Conservation (phyloP, 2,113 vertebrate genomes). For the Xiphophorus couchianus region DNA sequence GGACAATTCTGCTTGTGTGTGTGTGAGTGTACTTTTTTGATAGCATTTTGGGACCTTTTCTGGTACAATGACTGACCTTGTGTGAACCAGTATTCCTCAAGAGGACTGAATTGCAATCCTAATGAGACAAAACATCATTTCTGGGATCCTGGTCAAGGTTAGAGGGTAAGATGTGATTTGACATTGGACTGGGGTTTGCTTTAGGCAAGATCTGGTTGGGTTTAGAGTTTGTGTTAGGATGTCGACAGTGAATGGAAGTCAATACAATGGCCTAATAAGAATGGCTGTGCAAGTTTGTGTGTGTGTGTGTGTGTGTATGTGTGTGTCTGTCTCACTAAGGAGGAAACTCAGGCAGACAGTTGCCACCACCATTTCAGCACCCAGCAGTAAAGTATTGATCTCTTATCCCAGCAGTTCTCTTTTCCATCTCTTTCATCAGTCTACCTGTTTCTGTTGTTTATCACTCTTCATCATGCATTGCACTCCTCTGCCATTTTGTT, state of each 20-base stretch:
- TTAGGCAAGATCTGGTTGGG: background rate
- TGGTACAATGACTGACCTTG: background rate
- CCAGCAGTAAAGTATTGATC: conserved; percentile 72
- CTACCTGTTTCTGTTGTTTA: conserved; percentile 21
- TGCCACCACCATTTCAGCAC: conserved; percentile 69
- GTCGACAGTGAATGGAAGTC: background rate
- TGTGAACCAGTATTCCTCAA: background rate
- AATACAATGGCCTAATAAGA: background rate
- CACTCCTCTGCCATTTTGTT: background rate
- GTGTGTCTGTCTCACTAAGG: conserved; percentile 36
- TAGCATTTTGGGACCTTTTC: background rate
- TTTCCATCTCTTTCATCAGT: conserved; percentile 38
- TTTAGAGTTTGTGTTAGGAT: background rate
- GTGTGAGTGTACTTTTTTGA: background rate
- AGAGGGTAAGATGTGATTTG: background rate
- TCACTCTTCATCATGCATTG: background rate
- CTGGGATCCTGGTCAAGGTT: background rate
- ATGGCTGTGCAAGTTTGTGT: conserved; percentile 1
- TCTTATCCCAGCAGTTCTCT: conserved; percentile 54
- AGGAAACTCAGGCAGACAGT: conserved; percentile 68
- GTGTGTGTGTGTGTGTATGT: conserved; percentile 2
- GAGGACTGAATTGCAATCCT: background rate
- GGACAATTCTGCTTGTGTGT: background rate
- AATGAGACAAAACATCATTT: background rate
- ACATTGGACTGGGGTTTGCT: background rate